Conservation (phyloP, 2,888 invertebrate species). For the Portevinia maculata region DNA sequence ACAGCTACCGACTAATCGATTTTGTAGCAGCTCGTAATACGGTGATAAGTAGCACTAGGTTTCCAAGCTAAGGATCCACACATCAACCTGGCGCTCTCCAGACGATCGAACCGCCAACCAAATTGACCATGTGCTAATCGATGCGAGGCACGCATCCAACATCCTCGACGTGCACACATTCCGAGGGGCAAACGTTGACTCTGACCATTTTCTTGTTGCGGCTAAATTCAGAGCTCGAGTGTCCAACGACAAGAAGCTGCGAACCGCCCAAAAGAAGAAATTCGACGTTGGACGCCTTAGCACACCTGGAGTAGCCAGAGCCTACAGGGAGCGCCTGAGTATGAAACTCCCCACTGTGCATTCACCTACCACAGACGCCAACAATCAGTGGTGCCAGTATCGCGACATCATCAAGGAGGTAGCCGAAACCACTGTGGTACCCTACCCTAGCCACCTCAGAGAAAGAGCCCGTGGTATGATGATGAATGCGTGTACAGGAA, state of each 20-base stretch:
- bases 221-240: conserved; percentile 12
- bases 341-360: not conserved
- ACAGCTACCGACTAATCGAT: too few species aligned
- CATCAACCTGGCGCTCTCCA: not conserved
- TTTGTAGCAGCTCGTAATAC: too few species aligned
- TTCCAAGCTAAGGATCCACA: too few species aligned
- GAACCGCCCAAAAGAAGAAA: not conserved
- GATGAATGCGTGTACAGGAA: too few species aligned
- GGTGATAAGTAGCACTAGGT: too few species aligned
- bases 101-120: conserved; percentile 1
- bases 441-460: too few species aligned
- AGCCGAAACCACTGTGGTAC: not conserved
- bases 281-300: not conserved
- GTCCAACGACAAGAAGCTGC: conserved; percentile 15
- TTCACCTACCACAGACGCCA: not conserved
- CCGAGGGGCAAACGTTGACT: conserved; percentile 6
- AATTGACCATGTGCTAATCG: conserved; percentile 4
- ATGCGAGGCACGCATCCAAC: conserved; percentile 1
- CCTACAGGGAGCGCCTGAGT: not conserved
- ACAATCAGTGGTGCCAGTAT: not conserved
- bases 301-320: conserved; percentile 3
- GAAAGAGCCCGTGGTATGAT: too few species aligned
- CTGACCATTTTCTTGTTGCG: conserved; percentile 10
- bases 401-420: not conserved
- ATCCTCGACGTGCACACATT: conserved; percentile 2